phyloP scores from a whole-genome alignment of 2,888 invertebrate genomes.

The Campoletis raptor region DNA sequence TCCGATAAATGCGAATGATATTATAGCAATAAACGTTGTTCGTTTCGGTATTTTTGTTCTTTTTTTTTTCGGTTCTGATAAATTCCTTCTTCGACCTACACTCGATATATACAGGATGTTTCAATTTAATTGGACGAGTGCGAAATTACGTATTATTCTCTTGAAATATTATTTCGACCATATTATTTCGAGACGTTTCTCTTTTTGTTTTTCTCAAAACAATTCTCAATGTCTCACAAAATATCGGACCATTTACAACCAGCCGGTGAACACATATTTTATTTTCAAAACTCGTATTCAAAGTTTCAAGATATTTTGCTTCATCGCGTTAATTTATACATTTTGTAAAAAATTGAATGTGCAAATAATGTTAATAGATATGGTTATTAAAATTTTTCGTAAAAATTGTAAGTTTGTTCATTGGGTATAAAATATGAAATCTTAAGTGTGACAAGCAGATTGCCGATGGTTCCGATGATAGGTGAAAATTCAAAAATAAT shows the following conservation, averaged over 20 bases:
- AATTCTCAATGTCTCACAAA: neutral
- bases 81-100: slow-evolving; percentile 56
- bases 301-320: slow-evolving; percentile 12
- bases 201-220: neutral
- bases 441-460: neutral
- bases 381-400: slow-evolving; percentile 10
- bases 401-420: neutral
- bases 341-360: neutral
- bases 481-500: neutral
- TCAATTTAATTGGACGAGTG: slow-evolving; percentile 10
- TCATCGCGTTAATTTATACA: neutral
- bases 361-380: neutral
- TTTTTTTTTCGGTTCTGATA: slow-evolving; percentile 34
- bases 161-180: neutral
- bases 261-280: neutral
- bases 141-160: neutral
- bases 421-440: slow-evolving; percentile 1
- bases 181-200: neutral
- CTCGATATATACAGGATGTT: slow-evolving; percentile 22
- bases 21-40: slow-evolving; percentile 55
- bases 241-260: neutral
- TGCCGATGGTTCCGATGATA: neutral
- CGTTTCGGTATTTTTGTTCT: slow-evolving; percentile 13
- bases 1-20: slow-evolving; percentile 50
- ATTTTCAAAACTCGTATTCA: slow-evolving; percentile 10